Conservation (phyloP, 1,140 invertebrate genomes). For the Pseudachorutes palmiensis region DNA sequence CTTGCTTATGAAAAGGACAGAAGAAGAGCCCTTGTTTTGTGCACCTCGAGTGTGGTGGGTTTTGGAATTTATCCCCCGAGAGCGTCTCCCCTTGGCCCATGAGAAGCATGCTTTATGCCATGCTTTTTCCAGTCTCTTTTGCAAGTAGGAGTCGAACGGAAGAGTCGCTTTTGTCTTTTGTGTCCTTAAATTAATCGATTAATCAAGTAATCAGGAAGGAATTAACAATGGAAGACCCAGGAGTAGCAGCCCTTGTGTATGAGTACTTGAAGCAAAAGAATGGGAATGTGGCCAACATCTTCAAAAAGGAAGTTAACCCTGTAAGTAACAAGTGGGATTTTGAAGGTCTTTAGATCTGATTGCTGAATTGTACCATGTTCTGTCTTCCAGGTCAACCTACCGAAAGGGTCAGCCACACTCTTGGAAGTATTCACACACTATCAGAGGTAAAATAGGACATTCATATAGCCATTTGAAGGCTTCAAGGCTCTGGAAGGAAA, state of each 20-base stretch:
- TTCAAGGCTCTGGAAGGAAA: neutral
- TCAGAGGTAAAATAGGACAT: conserved; percentile 31
- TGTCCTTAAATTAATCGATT: conserved; percentile 2
- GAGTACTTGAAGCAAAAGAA: conserved; percentile 32
- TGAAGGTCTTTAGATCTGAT: neutral
- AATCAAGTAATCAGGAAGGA: neutral
- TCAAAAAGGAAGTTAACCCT: conserved; percentile 32
- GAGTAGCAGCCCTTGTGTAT: conserved; percentile 34
- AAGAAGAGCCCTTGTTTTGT: too few species aligned
- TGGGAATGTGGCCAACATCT: conserved; percentile 26
- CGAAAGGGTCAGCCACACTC: conserved; percentile 28
- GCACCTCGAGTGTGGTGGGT: too few species aligned
- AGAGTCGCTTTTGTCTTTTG: too few species aligned
- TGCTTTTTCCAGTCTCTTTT: too few species aligned
- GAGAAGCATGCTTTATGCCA: too few species aligned
- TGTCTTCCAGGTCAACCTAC: conserved; percentile 27
- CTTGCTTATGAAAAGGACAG: too few species aligned
- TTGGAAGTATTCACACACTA: conserved; percentile 32
- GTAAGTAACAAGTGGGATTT: conserved; percentile 31
- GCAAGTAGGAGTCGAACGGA: too few species aligned
- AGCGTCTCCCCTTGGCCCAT: too few species aligned
- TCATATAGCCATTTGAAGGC: too few species aligned
- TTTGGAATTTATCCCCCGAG: too few species aligned
- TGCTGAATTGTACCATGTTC: neutral
- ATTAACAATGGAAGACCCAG: conserved; percentile 19